phyloP scores from a whole-genome alignment of 2,888 invertebrate species.

The Watsonalla binaria region DNA sequence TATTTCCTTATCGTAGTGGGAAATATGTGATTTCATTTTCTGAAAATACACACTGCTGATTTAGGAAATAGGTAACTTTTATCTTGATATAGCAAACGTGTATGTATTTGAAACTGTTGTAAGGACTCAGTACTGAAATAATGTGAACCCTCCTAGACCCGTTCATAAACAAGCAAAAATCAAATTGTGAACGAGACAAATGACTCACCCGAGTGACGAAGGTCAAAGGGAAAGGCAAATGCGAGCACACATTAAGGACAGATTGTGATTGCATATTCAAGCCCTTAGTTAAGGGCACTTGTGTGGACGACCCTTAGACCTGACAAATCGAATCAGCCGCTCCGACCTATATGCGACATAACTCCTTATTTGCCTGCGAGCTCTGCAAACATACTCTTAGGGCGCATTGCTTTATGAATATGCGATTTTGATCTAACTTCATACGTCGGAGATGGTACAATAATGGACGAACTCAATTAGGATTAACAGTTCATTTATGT shows the following conservation, averaged over 20 bases:
- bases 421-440: not conserved
- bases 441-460: not conserved
- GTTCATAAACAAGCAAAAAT: not conserved
- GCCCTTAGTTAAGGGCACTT: constrained; percentile 30
- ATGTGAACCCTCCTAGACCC: not conserved
- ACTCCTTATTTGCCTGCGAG: constrained; percentile 28
- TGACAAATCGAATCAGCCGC: constrained; percentile 38
- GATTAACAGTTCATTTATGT: not conserved
- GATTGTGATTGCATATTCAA: constrained; percentile 37
- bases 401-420: not conserved
- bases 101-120: too few relatives aligned
- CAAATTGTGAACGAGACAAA: not conserved
- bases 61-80: too few relatives aligned
- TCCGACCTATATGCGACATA: constrained; percentile 24
- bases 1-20: too few relatives aligned
- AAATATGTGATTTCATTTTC: too few relatives aligned
- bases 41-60: too few relatives aligned
- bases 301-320: constrained; percentile 27
- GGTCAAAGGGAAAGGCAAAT: constrained; percentile 3
- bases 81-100: too few relatives aligned
- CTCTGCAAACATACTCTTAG: constrained; percentile 1
- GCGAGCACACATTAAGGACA: constrained; percentile 3
- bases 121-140: too few relatives aligned
- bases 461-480: not conserved
- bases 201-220: not conserved